These are phyloP conservation scores for Drosophila kepulauana DNA, from an alignment of 1,140 invertebrate genomes.

Conservation along the genomic window DNA sequence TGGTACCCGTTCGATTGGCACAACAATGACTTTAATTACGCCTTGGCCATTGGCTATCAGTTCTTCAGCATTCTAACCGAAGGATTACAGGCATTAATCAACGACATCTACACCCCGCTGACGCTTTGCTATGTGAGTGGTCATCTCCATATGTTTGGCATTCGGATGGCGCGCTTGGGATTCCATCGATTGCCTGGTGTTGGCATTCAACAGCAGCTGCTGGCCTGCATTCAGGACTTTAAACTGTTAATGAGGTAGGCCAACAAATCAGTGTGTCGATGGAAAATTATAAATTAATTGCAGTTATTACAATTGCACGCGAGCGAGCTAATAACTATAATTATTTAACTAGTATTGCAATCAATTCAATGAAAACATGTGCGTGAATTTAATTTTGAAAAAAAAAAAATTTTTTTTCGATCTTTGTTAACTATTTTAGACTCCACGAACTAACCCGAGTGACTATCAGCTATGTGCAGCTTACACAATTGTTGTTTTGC, in stretches of 20 bases:
- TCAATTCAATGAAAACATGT: neutral
- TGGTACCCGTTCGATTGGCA: conserved; percentile 58
- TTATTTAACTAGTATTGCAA: neutral
- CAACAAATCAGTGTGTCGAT: neutral
- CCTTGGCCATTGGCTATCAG: conserved; percentile 47
- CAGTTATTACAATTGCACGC: neutral
- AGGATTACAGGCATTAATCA: conserved; percentile 41
- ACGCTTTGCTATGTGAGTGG: conserved; percentile 55
- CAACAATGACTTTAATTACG: neutral
- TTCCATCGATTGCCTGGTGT: neutral
- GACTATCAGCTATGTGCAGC: conserved; percentile 51
- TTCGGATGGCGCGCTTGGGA: conserved; percentile 48
- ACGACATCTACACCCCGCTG: conserved; percentile 49
- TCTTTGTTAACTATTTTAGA: conserved; percentile 12
- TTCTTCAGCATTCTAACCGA: conserved; percentile 16
- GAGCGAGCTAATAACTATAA: neutral
- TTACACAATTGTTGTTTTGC: conserved; percentile 54
- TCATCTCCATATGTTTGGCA: conserved; percentile 49
- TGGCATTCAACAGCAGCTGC: conserved; percentile 16
- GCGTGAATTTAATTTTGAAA: neutral
- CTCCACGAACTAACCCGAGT: conserved; percentile 35
- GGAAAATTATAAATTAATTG: neutral
- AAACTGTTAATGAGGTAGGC: conserved; percentile 55
- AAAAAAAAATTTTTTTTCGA: neutral
- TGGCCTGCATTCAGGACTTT: conserved; percentile 45